These are phyloP conservation scores for Brachylomia viminalis DNA, from an alignment of 2,888 invertebrate species.

Conservation along the genomic window DNA sequence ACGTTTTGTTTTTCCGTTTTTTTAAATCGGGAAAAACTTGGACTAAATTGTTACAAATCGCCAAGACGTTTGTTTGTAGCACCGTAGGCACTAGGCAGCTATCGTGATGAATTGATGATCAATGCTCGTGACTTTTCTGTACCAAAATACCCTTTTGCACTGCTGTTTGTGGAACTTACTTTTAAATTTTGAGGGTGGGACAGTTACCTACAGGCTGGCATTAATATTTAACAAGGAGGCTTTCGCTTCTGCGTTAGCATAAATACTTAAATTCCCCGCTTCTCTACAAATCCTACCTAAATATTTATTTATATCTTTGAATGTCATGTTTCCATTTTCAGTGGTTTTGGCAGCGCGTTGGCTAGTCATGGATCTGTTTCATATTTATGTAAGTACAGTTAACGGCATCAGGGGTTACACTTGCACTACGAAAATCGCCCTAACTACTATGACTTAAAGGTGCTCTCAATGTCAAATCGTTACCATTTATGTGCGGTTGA, in stretches of 20 bases:
- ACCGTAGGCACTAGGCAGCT: background rate
- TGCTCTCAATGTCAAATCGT: background rate
- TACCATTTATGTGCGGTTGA: background rate
- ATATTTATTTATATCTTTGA: constrained; percentile 38
- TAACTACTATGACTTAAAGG: background rate
- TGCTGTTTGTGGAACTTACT: background rate
- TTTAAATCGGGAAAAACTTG: background rate
- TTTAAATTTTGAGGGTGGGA: background rate
- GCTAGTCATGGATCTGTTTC: background rate
- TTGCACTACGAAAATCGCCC: background rate
- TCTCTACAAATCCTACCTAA: background rate
- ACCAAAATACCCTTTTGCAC: background rate
- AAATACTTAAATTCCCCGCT: constrained; percentile 10
- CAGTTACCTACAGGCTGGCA: constrained; percentile 13
- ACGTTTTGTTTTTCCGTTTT: background rate
- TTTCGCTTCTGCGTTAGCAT: constrained; percentile 26
- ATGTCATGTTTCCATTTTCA: background rate
- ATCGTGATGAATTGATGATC: no score
- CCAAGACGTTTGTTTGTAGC: no score
- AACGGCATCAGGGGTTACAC: background rate
- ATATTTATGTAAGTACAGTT: background rate
- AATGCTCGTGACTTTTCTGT: background rate
- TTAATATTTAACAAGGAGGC: constrained; percentile 24
- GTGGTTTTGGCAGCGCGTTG: background rate
- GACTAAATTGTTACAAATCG: background rate